Conservation (phyloP, 1,140 invertebrate species). For the Zelostemma sp. region DNA sequence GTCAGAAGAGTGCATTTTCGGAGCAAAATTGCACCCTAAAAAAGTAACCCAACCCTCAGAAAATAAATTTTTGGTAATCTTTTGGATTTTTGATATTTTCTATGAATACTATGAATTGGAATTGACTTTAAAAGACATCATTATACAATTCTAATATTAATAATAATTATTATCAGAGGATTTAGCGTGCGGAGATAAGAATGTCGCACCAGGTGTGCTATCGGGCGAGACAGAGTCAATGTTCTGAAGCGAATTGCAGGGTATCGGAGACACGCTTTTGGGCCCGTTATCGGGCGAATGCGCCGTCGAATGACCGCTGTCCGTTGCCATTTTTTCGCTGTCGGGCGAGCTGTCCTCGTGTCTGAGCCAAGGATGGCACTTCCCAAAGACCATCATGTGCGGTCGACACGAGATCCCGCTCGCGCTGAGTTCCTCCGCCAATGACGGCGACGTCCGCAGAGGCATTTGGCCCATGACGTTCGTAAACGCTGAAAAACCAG, state of each 20-base stretch:
- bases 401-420: slow-evolving; percentile 48
- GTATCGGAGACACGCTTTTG: slow-evolving; percentile 84
- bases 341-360: slow-evolving; percentile 88
- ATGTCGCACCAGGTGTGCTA: slow-evolving; percentile 66
- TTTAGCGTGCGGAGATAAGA: too few species aligned
- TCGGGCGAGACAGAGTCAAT: slow-evolving; percentile 62
- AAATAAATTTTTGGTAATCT: too few species aligned
- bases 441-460: slow-evolving; percentile 69
- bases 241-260: slow-evolving; percentile 62
- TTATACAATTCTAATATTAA: too few species aligned
- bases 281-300: slow-evolving; percentile 87
- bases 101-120: too few species aligned
- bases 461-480: slow-evolving; percentile 45
- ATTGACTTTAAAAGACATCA: too few species aligned
- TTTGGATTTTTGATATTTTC: too few species aligned
- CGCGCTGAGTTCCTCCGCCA: slow-evolving; percentile 79
- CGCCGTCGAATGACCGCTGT: slow-evolving; percentile 90
- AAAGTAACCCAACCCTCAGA: too few species aligned
- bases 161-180: too few species aligned
- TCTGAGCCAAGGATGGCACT: slow-evolving; percentile 74
- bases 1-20: too few species aligned
- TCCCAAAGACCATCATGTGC: slow-evolving; percentile 79
- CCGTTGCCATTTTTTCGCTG: slow-evolving; percentile 84
- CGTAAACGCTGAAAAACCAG: slow-evolving; percentile 48
- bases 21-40: too few species aligned